phyloP scores from a whole-genome alignment of 2,113 vertebrate species.

The Rissa tridactyla region DNA sequence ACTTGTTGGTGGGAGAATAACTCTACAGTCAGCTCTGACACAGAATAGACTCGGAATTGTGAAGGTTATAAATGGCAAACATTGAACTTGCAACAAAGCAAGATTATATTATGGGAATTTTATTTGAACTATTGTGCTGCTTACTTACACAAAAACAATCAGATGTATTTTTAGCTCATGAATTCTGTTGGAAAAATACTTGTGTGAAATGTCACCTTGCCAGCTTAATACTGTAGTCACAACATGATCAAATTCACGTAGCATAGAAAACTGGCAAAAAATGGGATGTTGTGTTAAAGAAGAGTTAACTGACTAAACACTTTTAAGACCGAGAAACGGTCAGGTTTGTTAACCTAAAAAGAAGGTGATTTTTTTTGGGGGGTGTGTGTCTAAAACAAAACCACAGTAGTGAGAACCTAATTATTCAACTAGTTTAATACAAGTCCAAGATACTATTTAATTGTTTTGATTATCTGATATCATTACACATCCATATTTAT shows the following conservation, averaged over 20 bases:
- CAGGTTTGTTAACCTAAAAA: not conserved
- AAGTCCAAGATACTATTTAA: not conserved
- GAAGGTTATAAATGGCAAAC: not conserved
- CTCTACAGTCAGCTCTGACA: not conserved
- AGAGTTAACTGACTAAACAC: not conserved
- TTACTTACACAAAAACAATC: not conserved
- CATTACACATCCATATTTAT: not conserved
- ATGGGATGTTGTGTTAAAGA: not conserved
- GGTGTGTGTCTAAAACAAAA: not conserved
- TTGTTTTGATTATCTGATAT: not conserved
- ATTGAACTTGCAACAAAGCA: not conserved
- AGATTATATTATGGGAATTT: not conserved
- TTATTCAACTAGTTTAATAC: not conserved
- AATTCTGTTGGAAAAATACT: not conserved
- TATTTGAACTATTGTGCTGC: not conserved
- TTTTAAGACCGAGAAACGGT: not conserved
- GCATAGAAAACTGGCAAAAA: not conserved
- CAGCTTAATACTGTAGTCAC: not conserved
- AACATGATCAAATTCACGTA: not conserved
- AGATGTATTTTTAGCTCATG: not conserved
- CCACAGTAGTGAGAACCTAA: not conserved
- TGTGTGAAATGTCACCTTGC: not conserved
- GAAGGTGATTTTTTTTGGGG: not conserved
- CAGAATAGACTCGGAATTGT: fast-evolving
- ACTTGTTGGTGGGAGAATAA: not conserved